phyloP scores from a whole-genome alignment of 2,113 vertebrate genomes.

The Gadus chalcogrammus region DNA sequence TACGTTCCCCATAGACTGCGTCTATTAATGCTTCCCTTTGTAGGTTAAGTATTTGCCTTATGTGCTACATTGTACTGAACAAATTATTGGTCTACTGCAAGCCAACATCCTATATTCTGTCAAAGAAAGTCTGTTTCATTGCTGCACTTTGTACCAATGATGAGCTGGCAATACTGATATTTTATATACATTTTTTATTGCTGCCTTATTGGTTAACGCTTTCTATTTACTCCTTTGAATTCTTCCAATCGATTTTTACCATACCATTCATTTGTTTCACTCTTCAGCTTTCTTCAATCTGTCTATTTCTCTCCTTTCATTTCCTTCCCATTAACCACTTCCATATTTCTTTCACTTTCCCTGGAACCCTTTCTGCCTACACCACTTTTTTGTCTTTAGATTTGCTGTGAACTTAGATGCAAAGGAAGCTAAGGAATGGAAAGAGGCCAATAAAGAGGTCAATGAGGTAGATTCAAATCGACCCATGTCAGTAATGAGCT shows the following conservation, averaged over 20 bases:
- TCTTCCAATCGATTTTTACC: not conserved
- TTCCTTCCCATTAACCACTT: slow-evolving; percentile 15
- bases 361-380: not conserved
- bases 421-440: slow-evolving; percentile 72
- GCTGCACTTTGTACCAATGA: too few relatives aligned
- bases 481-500: slow-evolving; percentile 83
- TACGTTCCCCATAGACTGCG: slow-evolving; percentile 1
- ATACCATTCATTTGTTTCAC: slow-evolving; percentile 3
- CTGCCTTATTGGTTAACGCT: not conserved
- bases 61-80: not conserved
- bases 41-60: not conserved
- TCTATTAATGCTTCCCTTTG: not conserved
- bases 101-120: too few relatives aligned
- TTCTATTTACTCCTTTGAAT: slow-evolving; percentile 8
- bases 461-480: slow-evolving; percentile 78
- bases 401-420: slow-evolving; percentile 62
- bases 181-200: not conserved
- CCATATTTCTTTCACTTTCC: slow-evolving; percentile 1
- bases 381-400: slow-evolving; percentile 60
- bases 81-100: not conserved
- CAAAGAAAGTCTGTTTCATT: too few relatives aligned
- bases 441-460: slow-evolving; percentile 75
- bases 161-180: not conserved
- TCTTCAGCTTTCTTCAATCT: slow-evolving; percentile 18
- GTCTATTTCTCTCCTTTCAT: slow-evolving; percentile 14